Base-by-base conservation (phyloP, 2,113 vertebrate species). In the Gavialis gangeticus region DNA sequence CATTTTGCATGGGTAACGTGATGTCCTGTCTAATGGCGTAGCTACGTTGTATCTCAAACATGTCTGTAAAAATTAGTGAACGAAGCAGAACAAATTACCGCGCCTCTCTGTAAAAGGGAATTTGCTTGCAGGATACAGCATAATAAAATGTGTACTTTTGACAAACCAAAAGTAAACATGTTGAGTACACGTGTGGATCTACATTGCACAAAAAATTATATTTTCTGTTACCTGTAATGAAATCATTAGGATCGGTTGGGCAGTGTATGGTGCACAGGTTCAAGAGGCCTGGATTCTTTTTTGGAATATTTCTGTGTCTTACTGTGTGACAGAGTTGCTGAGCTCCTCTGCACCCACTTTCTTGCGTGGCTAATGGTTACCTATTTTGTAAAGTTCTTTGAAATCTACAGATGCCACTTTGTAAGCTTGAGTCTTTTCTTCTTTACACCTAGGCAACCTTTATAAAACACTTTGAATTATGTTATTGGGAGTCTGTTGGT, bases 291-390 rank as follows among this genome's bases (percentile, higher is more conserved):
- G 24, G 10, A 17, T 81, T 58, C 69, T 0, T 0, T 37, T 89
- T 89, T 37, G 17, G 55, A 4, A 59, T 60, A 55, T 6, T 82
- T 15, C 21, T 62, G 24, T 12, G 15, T 66, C 1, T 64, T 92
- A 13, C 21, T 67, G 22, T 59, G 57, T 37, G 30, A 54, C 25
- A 75, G 63, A 63, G 69, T 85, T 92, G 37, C 64, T 90, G 17
- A 27, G 67, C 75, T 46, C 46, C 34, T 64, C 56, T 59, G 63
- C 85, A 76, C 46, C 57, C 30, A 79, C 60, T 83, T 92, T 93
- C 13, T 15, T 2, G 1, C 55, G 57, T 22, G 14, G 77, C 46
- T 92, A 58, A 22, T 78, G 57, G 87, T 94, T 88, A 28, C 24
- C 78, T 46, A 46, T 46, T 46, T 46, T 46, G 46, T 46, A 46